Evolutionary conservation across 2,113 vertebrate species (phyloP).

Genomic region (Chionis minor): DNA sequence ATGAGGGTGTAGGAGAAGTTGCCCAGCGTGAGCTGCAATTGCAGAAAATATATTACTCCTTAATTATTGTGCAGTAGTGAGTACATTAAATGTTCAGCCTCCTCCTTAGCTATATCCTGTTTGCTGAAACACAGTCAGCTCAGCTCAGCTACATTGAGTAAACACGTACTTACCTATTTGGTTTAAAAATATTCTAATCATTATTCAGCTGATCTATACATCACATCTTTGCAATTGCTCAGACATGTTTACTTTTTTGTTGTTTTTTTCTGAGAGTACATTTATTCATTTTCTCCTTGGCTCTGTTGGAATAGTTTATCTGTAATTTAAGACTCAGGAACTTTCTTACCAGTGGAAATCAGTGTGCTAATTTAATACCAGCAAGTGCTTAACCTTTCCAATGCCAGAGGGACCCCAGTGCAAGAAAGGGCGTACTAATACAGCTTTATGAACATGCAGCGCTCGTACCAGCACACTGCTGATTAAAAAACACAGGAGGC

Average conservation of each 20-base stretch:
- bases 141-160: neutral
- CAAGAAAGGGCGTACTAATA: neutral
- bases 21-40: neutral
- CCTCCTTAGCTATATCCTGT: neutral
- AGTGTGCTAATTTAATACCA: neutral
- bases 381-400: neutral
- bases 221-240: neutral
- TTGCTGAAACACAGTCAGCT: neutral
- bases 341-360: neutral
- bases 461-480: neutral
- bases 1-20: neutral
- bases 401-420: neutral
- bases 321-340: neutral
- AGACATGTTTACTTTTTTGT: neutral
- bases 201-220: neutral
- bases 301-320: neutral
- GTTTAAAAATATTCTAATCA: neutral
- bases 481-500: constrained; percentile 38
- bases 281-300: neutral
- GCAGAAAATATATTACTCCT: neutral
- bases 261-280: neutral
- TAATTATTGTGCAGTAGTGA: neutral
- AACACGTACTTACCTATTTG: neutral
- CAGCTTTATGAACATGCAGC: neutral
- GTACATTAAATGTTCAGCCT: neutral